phyloP scores from a whole-genome alignment of 2,113 vertebrate genomes.

The Pelvicachromis taeniatus region DNA sequence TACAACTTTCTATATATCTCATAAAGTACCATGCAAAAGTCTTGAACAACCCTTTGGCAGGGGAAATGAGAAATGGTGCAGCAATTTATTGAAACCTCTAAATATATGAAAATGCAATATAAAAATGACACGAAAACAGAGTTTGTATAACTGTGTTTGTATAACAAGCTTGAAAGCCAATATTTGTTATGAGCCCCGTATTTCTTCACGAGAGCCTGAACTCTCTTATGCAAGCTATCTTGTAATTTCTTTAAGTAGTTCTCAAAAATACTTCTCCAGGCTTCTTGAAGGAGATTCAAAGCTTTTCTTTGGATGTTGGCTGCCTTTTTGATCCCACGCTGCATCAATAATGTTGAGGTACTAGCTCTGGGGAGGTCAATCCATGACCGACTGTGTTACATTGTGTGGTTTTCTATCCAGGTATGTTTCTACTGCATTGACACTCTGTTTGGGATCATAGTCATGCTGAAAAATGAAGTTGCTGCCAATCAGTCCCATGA shows the following conservation, averaged over 20 bases:
- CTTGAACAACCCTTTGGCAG: accelerated
- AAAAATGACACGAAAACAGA: not conserved
- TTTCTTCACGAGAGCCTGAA: too few relatives aligned
- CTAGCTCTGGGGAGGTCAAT: not conserved
- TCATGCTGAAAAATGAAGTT: not conserved
- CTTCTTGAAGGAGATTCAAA: not conserved
- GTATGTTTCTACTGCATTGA: too few relatives aligned
- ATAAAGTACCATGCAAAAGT: not conserved
- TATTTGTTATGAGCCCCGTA: too few relatives aligned
- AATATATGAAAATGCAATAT: not conserved
- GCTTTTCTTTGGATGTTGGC: not conserved
- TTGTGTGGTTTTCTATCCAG: too few relatives aligned
- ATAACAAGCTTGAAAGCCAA: too few relatives aligned
- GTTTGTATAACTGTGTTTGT: not conserved
- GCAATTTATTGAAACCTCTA: not conserved
- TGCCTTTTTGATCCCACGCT: not conserved
- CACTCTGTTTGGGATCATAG: too few relatives aligned
- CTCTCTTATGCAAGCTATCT: too few relatives aligned
- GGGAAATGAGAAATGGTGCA: not conserved
- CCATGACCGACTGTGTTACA: not conserved
- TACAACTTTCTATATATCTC: not conserved
- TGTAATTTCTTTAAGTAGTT: not conserved
- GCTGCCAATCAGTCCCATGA: not conserved
- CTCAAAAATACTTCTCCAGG: not conserved
- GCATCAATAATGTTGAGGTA: not conserved